Evolutionary conservation across 2,113 vertebrate species (phyloP).

Genomic region (Pseudopipra pipra): DNA sequence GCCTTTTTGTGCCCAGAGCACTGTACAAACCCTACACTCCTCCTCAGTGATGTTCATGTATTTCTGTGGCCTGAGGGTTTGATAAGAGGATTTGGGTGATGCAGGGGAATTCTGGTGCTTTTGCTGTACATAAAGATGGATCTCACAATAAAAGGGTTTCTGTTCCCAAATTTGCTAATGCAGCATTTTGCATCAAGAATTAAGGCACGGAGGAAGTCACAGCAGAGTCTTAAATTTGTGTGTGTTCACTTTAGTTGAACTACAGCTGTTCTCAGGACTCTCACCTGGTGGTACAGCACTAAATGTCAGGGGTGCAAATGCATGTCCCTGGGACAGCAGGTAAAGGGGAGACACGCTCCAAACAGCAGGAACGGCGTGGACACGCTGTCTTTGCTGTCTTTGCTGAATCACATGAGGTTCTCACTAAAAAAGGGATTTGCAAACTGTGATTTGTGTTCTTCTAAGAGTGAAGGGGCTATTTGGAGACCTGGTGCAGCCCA

Average conservation of each 20-base stretch:
- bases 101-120: neutral
- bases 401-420: neutral
- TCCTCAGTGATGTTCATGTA: too few species aligned
- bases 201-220: accelerated
- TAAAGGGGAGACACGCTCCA: neutral
- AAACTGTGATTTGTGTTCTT: neutral
- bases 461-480: accelerated
- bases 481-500: accelerated
- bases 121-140: neutral
- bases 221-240: neutral
- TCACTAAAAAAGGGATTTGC: neutral
- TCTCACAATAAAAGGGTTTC: neutral
- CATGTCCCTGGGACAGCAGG: accelerated
- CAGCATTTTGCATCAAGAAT: neutral
- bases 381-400: neutral
- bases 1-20: too few species aligned
- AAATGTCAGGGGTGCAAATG: neutral
- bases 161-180: neutral
- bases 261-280: neutral
- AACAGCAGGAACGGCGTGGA: accelerated
- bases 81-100: neutral
- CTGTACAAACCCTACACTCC: neutral
- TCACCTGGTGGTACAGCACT: too few species aligned
- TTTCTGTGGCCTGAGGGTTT: neutral
- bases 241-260: neutral